Percentiles rank a stretch among this genome's conserved stretches.
Conservation (phyloP, 1,140 invertebrate species). For the Teleopsis dalmanni region DNA sequence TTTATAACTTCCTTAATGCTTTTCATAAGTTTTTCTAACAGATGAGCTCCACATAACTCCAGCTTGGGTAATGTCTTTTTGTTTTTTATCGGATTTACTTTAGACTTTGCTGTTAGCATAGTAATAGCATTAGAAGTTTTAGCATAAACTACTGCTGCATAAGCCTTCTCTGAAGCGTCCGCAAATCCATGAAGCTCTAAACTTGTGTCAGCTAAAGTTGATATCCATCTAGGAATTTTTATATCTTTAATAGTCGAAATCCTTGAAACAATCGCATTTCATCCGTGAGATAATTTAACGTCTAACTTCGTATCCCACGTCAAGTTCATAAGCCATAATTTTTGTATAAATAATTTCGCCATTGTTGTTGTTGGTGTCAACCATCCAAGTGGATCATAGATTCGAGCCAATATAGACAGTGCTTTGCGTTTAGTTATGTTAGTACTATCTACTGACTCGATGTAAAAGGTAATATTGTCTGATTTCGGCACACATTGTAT, state of each 20-base stretch:
- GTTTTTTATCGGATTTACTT: no score
- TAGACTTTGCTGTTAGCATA: no score
- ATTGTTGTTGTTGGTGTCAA: constrained; percentile 22
- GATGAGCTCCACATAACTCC: constrained; percentile 14
- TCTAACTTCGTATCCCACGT: constrained; percentile 31
- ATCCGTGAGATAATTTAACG: constrained; percentile 13
- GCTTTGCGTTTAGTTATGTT: no score
- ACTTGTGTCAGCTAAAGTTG: background rate
- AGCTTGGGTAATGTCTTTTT: constrained; percentile 13
- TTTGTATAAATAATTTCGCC: constrained; percentile 34
- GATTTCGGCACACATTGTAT: no score
- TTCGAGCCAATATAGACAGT: no score
- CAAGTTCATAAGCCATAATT: constrained; percentile 26
- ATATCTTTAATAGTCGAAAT: background rate
- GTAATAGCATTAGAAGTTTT: background rate
- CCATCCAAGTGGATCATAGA: no score
- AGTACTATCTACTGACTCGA: no score
- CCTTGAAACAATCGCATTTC: constrained; percentile 17
- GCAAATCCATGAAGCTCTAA: constrained; percentile 26
- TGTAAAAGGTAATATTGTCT: no score
- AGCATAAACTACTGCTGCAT: constrained; percentile 25
- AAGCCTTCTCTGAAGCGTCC: constrained; percentile 24
- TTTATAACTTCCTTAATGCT: background rate
- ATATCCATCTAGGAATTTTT: constrained; percentile 16
- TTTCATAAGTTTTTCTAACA: constrained; percentile 4